A percentile compares a stretch with the other conserved stretches of the same genome.
Conservation (phyloP, 1,140 invertebrate genomes). For the Eciton burchellii region DNA sequence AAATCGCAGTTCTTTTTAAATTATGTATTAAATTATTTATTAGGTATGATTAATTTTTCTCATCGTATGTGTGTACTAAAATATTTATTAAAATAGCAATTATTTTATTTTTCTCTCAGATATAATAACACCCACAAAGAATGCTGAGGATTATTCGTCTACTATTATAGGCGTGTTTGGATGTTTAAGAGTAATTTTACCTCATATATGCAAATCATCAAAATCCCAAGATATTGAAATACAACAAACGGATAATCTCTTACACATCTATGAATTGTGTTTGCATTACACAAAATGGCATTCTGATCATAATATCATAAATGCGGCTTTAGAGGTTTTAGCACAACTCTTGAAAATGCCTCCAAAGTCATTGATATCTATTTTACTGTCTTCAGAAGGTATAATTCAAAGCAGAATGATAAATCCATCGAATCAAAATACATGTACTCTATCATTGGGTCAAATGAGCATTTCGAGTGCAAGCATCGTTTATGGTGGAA, state of each 20-base stretch:
- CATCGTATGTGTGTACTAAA: neutral
- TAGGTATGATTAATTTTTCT: constrained; percentile 77
- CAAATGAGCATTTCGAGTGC: constrained; percentile 81
- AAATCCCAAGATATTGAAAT: constrained; percentile 70
- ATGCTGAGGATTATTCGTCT: constrained; percentile 81
- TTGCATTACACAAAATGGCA: constrained; percentile 89
- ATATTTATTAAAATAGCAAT: constrained; percentile 69
- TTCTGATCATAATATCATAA: constrained; percentile 94
- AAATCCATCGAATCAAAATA: constrained; percentile 75
- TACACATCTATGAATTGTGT: constrained; percentile 93
- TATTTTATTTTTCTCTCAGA: constrained; percentile 82
- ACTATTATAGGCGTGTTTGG: constrained; percentile 89
- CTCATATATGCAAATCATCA: constrained; percentile 82
- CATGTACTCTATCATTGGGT: constrained; percentile 71
- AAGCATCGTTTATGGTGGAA: constrained; percentile 81
- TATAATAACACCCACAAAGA: constrained; percentile 86
- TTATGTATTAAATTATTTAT: constrained; percentile 86
- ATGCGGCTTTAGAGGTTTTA: constrained; percentile 92
- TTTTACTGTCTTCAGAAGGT: constrained; percentile 87
- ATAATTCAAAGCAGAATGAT: constrained; percentile 85
- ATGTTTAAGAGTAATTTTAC: constrained; percentile 88
- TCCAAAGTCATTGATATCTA: constrained; percentile 86
- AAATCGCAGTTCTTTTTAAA: constrained; percentile 88
- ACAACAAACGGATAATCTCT: constrained; percentile 80
- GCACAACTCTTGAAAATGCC: constrained; percentile 90